Base-by-base conservation (phyloP, 2,888 invertebrate genomes). In the Diaphora mendica region DNA sequence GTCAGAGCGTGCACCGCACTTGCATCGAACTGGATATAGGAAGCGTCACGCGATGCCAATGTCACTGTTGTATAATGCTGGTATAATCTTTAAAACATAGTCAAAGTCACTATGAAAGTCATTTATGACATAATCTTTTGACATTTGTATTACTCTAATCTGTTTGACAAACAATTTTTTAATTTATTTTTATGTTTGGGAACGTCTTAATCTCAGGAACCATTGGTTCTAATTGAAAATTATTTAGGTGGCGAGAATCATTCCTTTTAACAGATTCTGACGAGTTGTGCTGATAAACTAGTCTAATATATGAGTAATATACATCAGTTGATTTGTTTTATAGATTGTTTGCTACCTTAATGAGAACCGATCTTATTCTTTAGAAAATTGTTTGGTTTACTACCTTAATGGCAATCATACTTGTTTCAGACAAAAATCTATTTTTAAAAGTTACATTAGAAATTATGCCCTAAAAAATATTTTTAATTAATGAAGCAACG, bases 1-100 rank as follows among this genome's bases (percentile, higher is more conserved):
- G 93, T 94, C 94, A 95, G 44, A 17, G 71, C 77, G 79, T 82
- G 84, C 85, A 85, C 84, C 84, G 82, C 84, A 84, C 86, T 84
- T 87, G 89, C 88, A 88, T 86, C 85, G 86, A 83, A 87, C 88
- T 87, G 86, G 87, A 88, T 88, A 86, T 87, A 87, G 89, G 89
- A 90, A 90, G 81, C 86, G 82, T 84, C 83, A 86, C 84, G 86
- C 85, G 82, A 86, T 84, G 68, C 86, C 91, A 91, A 90, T 92
- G 91, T 88, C 90, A 89, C 79, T 85, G 81, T 85, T 86, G 82
- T 80, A 79, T 84, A 65, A 69, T 66, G 33, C 33, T 69, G 65
- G 62, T 62, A 30, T 66, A 77, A 81, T 79, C 44, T 73, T 70
- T 48, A 64, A 35, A 48, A 39, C 48, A 15, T 30, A 39, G 64